phyloP scores from a whole-genome alignment of 2,888 invertebrate species.

The Tenodera sinensis region DNA sequence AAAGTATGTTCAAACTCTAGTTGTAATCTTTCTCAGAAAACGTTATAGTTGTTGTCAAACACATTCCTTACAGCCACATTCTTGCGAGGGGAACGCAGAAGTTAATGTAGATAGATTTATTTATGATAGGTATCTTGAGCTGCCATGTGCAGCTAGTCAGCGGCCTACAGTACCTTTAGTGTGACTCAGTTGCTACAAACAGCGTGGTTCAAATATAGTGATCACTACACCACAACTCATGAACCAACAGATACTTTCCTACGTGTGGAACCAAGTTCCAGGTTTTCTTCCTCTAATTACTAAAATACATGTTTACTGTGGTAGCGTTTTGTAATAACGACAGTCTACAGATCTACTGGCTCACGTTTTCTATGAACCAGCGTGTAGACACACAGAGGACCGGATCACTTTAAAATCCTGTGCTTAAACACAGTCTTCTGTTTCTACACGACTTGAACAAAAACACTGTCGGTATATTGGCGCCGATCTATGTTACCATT shows the following conservation, averaged over 20 bases:
- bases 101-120: no score
- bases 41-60: no score
- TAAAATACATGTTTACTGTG: background rate
- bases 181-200: background rate
- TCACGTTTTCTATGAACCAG: background rate
- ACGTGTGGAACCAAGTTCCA: background rate
- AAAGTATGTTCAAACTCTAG: no score
- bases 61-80: no score
- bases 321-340: background rate
- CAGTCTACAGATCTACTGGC: background rate
- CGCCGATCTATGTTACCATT: no score
- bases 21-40: no score
- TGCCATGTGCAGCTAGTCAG: no score
- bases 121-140: no score
- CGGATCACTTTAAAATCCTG: no score
- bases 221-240: background rate
- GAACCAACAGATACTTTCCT: background rate
- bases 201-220: background rate
- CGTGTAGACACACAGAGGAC: background rate
- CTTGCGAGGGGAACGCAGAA: no score
- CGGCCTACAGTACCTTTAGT: no score
- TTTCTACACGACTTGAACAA: background rate
- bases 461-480: background rate
- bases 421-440: background rate
- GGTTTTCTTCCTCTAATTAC: background rate